phyloP scores from a whole-genome alignment of 1,140 invertebrate species.

The Penaeus chinensis region DNA sequence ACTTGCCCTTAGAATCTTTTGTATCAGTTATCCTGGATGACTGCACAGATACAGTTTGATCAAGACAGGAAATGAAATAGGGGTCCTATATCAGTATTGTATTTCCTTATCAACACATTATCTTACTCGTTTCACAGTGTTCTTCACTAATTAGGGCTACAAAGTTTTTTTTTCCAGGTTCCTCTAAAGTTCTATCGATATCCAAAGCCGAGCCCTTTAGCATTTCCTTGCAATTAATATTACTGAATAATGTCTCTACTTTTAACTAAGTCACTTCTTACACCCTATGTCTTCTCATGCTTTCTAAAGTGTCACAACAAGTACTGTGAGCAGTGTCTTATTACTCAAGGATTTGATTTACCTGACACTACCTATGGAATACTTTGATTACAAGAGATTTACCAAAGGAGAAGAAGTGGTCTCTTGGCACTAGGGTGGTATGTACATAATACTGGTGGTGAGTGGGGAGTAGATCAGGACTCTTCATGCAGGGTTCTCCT shows the following conservation, averaged over 20 bases:
- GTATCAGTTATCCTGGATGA: slow-evolving; percentile 4
- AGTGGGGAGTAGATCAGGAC: slow-evolving; percentile 46
- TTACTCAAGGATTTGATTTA: slow-evolving; percentile 57
- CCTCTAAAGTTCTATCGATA: no score
- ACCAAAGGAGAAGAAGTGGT: slow-evolving; percentile 28
- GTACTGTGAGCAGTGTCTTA: slow-evolving; percentile 53
- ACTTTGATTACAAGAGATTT: slow-evolving; percentile 59
- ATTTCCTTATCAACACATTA: not conserved
- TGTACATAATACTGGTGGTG: slow-evolving; percentile 62
- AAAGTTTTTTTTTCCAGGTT: not conserved
- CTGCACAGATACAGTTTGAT: slow-evolving; percentile 13
- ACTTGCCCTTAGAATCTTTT: not conserved
- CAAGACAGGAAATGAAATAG: no score
- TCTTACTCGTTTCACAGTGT: not conserved
- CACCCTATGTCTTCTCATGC: slow-evolving; percentile 58
- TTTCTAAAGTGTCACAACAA: slow-evolving; percentile 40
- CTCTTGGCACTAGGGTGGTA: slow-evolving; percentile 61
- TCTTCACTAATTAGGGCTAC: slow-evolving; percentile 7
- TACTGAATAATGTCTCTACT: not conserved
- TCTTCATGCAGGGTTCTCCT: slow-evolving; percentile 31
- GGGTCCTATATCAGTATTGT: not conserved
- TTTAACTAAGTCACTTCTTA: slow-evolving; percentile 58
- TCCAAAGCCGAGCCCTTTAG: no score
- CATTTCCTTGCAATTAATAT: not conserved
- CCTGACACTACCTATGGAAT: slow-evolving; percentile 58